phyloP scores from a whole-genome alignment of 2,797 vertebrate genomes.

The Etheostoma nigrum region DNA sequence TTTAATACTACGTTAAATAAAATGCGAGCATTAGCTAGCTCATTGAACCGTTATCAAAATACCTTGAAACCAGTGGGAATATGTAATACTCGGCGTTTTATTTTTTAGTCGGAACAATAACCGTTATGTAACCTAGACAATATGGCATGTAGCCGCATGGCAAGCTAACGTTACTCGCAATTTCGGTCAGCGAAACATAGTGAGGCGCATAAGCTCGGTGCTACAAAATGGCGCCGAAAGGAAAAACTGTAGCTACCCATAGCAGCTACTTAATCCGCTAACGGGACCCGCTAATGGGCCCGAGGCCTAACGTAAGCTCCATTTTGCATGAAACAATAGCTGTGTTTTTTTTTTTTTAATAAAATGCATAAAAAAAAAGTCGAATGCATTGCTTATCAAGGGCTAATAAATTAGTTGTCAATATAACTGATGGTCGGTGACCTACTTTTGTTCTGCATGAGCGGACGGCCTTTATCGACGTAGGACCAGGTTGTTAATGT shows the following conservation, averaged over 20 bases:
- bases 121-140: not conserved
- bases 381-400: no score
- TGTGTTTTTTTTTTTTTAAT: no score
- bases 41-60: no score
- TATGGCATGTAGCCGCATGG: not conserved
- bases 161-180: not conserved
- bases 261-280: constrained; percentile 28
- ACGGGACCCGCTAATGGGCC: constrained; percentile 37
- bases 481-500: rapidly evolving
- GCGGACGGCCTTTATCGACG: rapidly evolving
- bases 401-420: rapidly evolving
- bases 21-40: no score
- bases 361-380: no score
- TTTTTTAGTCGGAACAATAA: no score
- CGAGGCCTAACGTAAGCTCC: constrained; percentile 12
- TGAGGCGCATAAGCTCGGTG: constrained; percentile 18
- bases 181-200: constrained; percentile 35
- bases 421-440: not conserved
- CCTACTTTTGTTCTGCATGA: constrained; percentile 4
- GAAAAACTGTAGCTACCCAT: not conserved
- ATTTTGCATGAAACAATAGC: rapidly evolving
- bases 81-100: no score
- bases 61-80: no score
- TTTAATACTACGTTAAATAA: no score
- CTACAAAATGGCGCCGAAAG: constrained; percentile 77